phyloP scores from a whole-genome alignment of 2,797 vertebrate species.

The Pyrocephalus nanus region DNA sequence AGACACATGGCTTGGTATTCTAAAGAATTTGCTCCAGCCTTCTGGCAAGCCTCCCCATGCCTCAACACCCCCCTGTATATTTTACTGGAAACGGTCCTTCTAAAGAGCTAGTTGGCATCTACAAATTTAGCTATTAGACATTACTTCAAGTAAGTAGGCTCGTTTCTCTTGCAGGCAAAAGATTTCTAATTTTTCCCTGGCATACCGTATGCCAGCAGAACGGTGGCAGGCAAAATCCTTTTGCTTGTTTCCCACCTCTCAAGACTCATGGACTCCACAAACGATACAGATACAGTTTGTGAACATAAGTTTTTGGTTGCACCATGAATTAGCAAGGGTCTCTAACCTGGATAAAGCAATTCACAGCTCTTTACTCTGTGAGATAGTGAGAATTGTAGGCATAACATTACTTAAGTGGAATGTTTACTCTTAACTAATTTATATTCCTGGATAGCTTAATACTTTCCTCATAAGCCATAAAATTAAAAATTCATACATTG shows the following conservation, averaged over 20 bases:
- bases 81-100: conserved; percentile 9
- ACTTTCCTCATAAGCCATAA: neutral
- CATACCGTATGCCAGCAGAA: neutral
- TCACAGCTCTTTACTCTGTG: neutral
- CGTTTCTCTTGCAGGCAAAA: neutral
- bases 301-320: neutral
- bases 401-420: neutral
- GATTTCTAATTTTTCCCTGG: neutral
- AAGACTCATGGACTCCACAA: neutral
- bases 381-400: neutral
- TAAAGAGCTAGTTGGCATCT: neutral
- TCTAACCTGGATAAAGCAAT: neutral
- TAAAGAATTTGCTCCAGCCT: neutral
- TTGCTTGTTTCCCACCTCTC: neutral
- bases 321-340: neutral
- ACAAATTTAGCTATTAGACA: neutral
- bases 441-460: neutral
- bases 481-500: neutral
- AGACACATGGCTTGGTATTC: neutral
- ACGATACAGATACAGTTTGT: neutral
- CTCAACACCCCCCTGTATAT: accelerated
- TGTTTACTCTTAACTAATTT: neutral
- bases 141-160: neutral
- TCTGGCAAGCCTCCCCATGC: neutral
- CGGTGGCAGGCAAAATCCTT: neutral